Evolutionary conservation across 2,797 vertebrate species (phyloP).

Genomic region (Sebastiscus albofasciatus): DNA sequence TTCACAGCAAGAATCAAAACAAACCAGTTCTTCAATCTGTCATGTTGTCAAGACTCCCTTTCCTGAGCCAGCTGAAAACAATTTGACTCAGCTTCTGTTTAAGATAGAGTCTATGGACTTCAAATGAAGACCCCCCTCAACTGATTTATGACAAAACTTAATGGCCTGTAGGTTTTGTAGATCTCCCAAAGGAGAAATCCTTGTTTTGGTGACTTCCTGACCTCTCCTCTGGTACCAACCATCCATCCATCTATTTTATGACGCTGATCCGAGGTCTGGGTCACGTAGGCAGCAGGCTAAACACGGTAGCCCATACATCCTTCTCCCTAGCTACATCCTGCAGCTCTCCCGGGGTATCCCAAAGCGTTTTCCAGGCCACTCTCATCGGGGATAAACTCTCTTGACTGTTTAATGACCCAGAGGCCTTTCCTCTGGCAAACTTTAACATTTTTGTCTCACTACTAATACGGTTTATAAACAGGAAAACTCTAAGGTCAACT

Average conservation of each 20-base stretch:
- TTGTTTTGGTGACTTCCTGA: constrained; percentile 24
- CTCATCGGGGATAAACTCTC: not conserved
- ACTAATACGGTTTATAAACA: not conserved
- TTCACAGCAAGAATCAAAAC: not conserved
- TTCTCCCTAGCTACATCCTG: not conserved
- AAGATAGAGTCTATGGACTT: not conserved
- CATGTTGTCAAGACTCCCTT: not conserved
- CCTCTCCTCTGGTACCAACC: not conserved
- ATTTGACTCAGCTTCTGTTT: not conserved
- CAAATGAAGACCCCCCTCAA: not conserved
- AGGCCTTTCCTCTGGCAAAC: not conserved
- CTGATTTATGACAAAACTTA: not conserved
- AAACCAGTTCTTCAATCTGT: not conserved
- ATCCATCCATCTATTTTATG: constrained; percentile 26
- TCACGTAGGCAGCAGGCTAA: not conserved
- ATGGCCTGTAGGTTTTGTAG: not conserved
- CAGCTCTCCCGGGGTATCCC: not conserved
- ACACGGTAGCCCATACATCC: not conserved
- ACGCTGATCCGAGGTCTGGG: not conserved
- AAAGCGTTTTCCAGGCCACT: not conserved
- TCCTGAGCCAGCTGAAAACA: not conserved
- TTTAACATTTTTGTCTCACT: not conserved
- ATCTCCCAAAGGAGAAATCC: constrained; percentile 3
- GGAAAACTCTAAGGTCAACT: not conserved
- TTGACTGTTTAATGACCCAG: not conserved